A percentile compares a stretch with the other conserved stretches of the same genome.
phyloP scores from a whole-genome alignment of 1,140 invertebrate genomes.

The Drosophila parabipectinata region DNA sequence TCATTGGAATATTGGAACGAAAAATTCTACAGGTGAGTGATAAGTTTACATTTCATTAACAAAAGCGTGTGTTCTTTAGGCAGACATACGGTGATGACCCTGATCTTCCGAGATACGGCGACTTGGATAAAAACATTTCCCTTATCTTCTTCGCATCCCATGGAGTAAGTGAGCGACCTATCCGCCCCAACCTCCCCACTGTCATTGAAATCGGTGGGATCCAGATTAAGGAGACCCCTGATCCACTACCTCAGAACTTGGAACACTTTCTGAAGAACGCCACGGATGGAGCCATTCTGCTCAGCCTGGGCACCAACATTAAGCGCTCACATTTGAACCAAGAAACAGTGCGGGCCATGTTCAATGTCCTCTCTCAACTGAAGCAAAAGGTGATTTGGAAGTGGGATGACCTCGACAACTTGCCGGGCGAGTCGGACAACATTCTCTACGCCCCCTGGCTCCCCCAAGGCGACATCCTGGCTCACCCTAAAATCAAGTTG shows the following conservation, averaged over 20 bases:
- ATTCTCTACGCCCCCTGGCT: conserved; percentile 86
- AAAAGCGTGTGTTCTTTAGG: conserved; percentile 6
- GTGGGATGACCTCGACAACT: conserved; percentile 70
- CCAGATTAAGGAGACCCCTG: conserved; percentile 71
- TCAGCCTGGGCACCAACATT: conserved; percentile 86
- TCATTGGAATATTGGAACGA: conserved; percentile 29
- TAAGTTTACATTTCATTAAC: neutral
- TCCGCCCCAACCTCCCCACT: conserved; percentile 74
- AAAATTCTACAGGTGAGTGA: conserved; percentile 40
- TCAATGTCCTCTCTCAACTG: conserved; percentile 82
- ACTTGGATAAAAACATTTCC: conserved; percentile 62
- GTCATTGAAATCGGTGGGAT: conserved; percentile 84
- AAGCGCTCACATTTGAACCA: conserved; percentile 78
- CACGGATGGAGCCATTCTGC: conserved; percentile 84
- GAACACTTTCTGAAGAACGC: conserved; percentile 49
- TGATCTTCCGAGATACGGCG: conserved; percentile 25
- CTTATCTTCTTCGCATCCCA: conserved; percentile 56
- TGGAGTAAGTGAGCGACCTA: conserved; percentile 54
- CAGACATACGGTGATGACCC: conserved; percentile 51
- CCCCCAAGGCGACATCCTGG: conserved; percentile 86
- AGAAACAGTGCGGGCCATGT: conserved; percentile 81
- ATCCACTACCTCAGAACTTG: conserved; percentile 63
- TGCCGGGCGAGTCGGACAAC: conserved; percentile 85
- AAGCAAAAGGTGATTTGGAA: conserved; percentile 86
- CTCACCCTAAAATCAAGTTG: conserved; percentile 86